These are phyloP conservation scores for Eurosta solidaginis DNA, from an alignment of 1,140 invertebrate genomes.

Conservation along the genomic window DNA sequence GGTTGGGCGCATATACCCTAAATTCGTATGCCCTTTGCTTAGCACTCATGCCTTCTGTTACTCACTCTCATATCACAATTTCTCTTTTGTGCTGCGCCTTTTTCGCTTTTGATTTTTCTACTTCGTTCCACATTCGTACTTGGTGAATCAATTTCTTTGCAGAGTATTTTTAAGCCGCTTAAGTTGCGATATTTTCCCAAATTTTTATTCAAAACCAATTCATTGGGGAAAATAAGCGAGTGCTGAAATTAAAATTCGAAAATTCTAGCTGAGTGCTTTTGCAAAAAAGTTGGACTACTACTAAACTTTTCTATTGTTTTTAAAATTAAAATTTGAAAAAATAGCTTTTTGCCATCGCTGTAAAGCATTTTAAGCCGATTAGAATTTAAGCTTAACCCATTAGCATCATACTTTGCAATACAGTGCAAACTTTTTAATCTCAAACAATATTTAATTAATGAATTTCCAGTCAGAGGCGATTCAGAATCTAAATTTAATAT, in stretches of 20 bases:
- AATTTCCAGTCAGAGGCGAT: too few relatives aligned
- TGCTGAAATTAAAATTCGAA: too few relatives aligned
- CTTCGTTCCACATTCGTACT: not conserved
- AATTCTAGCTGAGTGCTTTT: too few relatives aligned
- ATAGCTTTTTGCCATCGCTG: not conserved
- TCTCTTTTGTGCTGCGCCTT: not conserved
- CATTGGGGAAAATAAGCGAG: not conserved
- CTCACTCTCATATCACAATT: too few relatives aligned
- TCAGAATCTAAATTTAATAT: too few relatives aligned
- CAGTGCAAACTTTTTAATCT: too few relatives aligned
- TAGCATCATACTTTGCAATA: not conserved
- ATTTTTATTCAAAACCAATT: not conserved
- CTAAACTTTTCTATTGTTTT: not conserved
- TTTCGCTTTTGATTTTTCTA: not conserved
- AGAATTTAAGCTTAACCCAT: not conserved
- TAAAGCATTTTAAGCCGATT: not conserved
- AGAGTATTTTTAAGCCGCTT: constrained; percentile 39
- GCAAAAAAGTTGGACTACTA: too few relatives aligned
- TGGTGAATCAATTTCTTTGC: constrained; percentile 35
- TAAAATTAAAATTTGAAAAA: not conserved
- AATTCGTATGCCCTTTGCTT: too few relatives aligned
- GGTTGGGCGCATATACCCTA: not conserved
- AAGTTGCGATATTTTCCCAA: constrained; percentile 37
- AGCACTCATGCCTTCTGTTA: too few relatives aligned
- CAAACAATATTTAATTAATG: too few relatives aligned